A percentile compares a stretch with the other conserved stretches of the same genome.
Evolutionary conservation across 2,113 vertebrate species (phyloP).

Genomic region (Montifringilla adamsi): DNA sequence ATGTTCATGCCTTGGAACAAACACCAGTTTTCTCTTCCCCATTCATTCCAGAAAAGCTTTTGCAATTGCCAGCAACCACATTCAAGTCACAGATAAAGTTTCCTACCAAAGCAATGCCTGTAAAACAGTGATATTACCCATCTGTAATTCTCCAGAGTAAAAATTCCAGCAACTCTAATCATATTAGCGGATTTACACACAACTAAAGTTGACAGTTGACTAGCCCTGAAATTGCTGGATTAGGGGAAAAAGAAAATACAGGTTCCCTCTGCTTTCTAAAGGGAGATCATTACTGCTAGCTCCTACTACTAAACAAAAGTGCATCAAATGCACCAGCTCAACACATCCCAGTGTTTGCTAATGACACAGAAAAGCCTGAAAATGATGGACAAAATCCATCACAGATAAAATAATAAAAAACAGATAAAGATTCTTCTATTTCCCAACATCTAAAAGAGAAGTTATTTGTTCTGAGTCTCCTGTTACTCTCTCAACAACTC

Average conservation of each 20-base stretch:
- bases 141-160: conserved; percentile 4
- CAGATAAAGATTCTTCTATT: background rate
- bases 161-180: conserved; percentile 43
- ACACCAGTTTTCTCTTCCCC: background rate
- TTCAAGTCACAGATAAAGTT: background rate
- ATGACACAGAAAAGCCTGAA: accelerated
- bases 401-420: background rate
- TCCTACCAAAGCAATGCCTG: background rate
- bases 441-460: background rate
- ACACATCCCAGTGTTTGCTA: background rate
- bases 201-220: conserved; percentile 38
- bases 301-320: background rate
- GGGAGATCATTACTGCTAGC: background rate
- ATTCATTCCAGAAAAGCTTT: background rate
- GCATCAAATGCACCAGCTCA: background rate
- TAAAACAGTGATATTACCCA: background rate
- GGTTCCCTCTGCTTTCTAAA: background rate
- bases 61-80: background rate
- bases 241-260: background rate
- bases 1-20: background rate
- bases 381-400: background rate
- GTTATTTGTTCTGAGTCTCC: background rate
- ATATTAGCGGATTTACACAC: conserved; percentile 17
- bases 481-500: background rate
- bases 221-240: conserved; percentile 18